A percentile compares a stretch with the other conserved stretches of the same genome.
phyloP scores from a whole-genome alignment of 2,113 vertebrate species.

The Cavia porcellus region DNA sequence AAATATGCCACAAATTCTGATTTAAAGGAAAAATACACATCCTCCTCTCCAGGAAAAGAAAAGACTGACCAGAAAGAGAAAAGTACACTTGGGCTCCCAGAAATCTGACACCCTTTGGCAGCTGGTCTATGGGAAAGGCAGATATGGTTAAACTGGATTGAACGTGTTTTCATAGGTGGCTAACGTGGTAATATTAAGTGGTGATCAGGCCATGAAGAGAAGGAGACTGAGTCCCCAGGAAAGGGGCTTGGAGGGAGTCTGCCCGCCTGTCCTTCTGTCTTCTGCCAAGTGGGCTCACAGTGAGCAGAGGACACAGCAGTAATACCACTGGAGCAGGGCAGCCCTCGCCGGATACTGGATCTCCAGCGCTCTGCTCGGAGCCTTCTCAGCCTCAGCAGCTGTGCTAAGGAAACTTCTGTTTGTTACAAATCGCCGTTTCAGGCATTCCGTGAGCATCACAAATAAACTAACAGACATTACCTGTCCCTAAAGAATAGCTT shows the following conservation, averaged over 20 bases:
- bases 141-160: background rate
- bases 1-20: background rate
- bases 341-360: background rate
- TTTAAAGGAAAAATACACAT: background rate
- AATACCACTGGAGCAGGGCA: background rate
- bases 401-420: background rate
- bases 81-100: fast-evolving
- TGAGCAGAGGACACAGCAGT: background rate
- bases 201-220: background rate
- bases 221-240: background rate
- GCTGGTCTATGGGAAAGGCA: background rate
- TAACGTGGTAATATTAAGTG: background rate
- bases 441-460: background rate
- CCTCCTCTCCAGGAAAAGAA: background rate
- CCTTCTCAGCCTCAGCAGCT: background rate
- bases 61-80: background rate
- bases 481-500: background rate
- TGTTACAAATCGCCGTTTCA: background rate
- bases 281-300: background rate
- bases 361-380: background rate
- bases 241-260: no score
- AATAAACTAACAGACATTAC: background rate
- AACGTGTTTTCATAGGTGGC: background rate
- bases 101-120: background rate
- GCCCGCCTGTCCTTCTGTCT: background rate